Evolutionary conservation across 2,797 vertebrate genomes (phyloP).

Genomic region (Synaphobranchus kaupii): DNA sequence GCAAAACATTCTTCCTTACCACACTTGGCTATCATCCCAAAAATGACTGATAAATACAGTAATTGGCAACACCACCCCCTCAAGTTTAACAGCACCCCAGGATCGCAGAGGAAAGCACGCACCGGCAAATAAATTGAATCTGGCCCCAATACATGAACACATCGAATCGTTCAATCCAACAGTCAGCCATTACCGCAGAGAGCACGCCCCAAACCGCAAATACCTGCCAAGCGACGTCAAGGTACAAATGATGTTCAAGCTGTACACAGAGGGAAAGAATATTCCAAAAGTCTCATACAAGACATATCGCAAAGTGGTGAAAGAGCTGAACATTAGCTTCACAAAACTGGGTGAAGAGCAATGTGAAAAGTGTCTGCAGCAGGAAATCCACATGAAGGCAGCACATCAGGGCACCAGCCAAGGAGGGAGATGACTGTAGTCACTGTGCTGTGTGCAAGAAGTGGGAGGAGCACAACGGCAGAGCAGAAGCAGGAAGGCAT

Average conservation of each 20-base stretch:
- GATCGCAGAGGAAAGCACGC: background rate
- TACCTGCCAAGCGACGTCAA: background rate
- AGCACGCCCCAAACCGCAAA: background rate
- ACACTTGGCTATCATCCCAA: background rate
- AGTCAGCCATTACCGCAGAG: background rate
- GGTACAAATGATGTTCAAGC: background rate
- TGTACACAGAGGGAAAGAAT: background rate
- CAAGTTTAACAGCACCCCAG: background rate
- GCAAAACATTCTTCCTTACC: background rate
- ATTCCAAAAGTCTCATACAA: background rate
- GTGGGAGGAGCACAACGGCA: slow-evolving; percentile 25
- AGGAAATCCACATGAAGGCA: slow-evolving; percentile 21
- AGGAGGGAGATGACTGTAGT: background rate
- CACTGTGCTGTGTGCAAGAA: background rate
- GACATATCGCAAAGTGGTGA: slow-evolving; percentile 16
- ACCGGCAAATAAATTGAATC: background rate
- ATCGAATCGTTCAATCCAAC: background rate
- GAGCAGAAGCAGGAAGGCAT: background rate
- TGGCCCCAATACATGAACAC: background rate
- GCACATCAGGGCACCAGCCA: background rate
- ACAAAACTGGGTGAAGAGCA: slow-evolving; percentile 33
- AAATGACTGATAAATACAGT: background rate
- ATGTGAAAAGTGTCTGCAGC: slow-evolving; percentile 24
- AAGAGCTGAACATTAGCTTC: slow-evolving; percentile 23
- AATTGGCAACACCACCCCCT: background rate